Evolutionary conservation across 2,113 vertebrate genomes (phyloP).

Genomic region (Progne subis): DNA sequence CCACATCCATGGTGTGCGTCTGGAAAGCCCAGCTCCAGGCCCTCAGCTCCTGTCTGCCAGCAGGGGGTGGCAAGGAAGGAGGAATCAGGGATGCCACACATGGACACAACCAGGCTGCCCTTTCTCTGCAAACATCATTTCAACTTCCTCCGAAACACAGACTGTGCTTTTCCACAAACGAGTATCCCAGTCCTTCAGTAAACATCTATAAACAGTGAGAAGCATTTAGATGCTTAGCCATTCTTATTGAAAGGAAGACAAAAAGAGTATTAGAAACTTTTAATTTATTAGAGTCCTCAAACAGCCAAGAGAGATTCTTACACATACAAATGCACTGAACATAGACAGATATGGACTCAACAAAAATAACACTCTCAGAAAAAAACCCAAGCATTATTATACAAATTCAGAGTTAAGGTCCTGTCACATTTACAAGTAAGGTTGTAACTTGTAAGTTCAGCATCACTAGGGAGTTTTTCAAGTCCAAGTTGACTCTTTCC

Average conservation of each 20-base stretch:
- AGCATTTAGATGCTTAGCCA: not conserved
- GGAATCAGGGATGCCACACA: accelerated
- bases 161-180: accelerated
- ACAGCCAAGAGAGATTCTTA: not conserved
- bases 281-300: not conserved
- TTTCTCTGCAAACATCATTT: not conserved
- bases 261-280: not conserved
- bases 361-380: not conserved
- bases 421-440: not conserved
- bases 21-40: not conserved
- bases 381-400: not conserved
- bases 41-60: accelerated
- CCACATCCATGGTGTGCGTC: accelerated
- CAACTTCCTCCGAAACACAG: not conserved
- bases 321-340: not conserved
- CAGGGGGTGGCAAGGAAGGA: not conserved
- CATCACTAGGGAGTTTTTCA: not conserved
- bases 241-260: not conserved
- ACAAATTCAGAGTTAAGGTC: not conserved
- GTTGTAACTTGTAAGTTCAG: not conserved
- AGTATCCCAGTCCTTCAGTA: not conserved
- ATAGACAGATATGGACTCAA: not conserved
- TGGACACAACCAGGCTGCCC: not conserved
- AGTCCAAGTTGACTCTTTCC: not conserved
- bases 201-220: not conserved